A percentile compares a stretch with the other conserved stretches of the same genome.
Evolutionary conservation across 92 coral and sea anemone species (phyloP).

Genomic region (Phenganax stokvisi): DNA sequence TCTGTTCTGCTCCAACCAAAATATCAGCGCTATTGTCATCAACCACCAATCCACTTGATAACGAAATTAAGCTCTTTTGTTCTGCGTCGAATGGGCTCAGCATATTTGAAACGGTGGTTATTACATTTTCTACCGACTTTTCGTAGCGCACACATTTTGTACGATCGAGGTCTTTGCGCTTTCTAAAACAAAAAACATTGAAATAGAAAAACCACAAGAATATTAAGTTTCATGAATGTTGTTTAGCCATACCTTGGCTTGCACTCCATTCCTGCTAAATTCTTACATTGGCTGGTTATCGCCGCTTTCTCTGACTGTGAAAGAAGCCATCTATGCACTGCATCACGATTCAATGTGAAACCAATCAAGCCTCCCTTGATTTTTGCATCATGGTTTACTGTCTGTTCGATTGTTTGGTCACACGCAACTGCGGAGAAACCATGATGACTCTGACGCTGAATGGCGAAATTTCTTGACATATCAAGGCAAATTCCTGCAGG

Average conservation of each 20-base stretch:
- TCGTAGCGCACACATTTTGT: slow-evolving; percentile 34
- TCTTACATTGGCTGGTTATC: slow-evolving; percentile 31
- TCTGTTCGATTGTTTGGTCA: slow-evolving; percentile 45
- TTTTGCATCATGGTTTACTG: slow-evolving; percentile 40
- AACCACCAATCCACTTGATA: neutral
- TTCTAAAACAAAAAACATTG: slow-evolving; percentile 12
- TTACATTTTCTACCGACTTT: slow-evolving; percentile 24
- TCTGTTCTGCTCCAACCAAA: slow-evolving; percentile 22
- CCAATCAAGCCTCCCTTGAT: slow-evolving; percentile 36
- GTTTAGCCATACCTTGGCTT: slow-evolving; percentile 30
- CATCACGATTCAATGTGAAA: slow-evolving; percentile 31
- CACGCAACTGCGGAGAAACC: neutral
- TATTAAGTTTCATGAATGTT: neutral
- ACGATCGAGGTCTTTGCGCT: slow-evolving; percentile 37
- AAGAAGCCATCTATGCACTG: slow-evolving; percentile 41
- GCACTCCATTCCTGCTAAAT: slow-evolving; percentile 34
- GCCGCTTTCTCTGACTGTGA: slow-evolving; percentile 47
- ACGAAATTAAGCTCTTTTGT: neutral
- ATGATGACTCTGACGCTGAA: slow-evolving; percentile 26
- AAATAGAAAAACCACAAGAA: neutral
- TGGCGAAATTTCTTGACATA: slow-evolving; percentile 27
- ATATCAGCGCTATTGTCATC: neutral
- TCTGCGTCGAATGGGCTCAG: slow-evolving; percentile 14
- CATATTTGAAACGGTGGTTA: slow-evolving; percentile 34
- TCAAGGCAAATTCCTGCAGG: neutral